Conservation (phyloP, 2,888 invertebrate species). For the Cerastoderma edule region DNA sequence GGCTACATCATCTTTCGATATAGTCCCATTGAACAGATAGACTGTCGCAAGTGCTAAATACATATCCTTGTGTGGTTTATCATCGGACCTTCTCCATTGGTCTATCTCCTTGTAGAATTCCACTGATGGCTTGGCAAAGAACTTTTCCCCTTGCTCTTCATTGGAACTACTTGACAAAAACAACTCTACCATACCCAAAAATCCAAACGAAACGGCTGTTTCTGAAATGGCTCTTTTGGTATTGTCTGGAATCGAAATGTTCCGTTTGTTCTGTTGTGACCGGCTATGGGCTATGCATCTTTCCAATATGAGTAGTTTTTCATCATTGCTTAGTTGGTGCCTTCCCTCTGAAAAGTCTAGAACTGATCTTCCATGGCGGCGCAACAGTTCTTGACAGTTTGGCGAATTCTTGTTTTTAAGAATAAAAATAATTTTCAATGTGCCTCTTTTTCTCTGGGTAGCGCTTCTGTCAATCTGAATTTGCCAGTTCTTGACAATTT, state of each 20-base stretch:
- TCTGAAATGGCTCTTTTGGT: not conserved
- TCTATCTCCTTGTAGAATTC: not conserved
- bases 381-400: not conserved
- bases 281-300: not conserved
- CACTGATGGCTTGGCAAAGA: not conserved
- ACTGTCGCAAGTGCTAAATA: conserved; percentile 12
- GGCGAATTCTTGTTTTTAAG: not conserved
- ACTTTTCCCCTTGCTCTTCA: not conserved
- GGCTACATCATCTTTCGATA: not conserved
- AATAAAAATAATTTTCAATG: conserved; percentile 8
- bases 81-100: not conserved
- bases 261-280: not conserved
- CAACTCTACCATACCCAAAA: not conserved
- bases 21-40: not conserved
- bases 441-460: not conserved
- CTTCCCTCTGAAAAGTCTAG: not conserved
- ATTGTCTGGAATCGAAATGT: not conserved
- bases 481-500: not conserved
- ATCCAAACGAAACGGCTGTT: conserved; percentile 2
- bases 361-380: not conserved
- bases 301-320: not conserved
- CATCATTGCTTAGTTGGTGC: not conserved
- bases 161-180: not conserved
- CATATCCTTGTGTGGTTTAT: not conserved
- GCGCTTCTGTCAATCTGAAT: not conserved